Evolutionary conservation across 2,888 invertebrate species (phyloP), one percentile per base, ranked within the genome.

Genomic region (Cerastis rubricosa): DNA sequence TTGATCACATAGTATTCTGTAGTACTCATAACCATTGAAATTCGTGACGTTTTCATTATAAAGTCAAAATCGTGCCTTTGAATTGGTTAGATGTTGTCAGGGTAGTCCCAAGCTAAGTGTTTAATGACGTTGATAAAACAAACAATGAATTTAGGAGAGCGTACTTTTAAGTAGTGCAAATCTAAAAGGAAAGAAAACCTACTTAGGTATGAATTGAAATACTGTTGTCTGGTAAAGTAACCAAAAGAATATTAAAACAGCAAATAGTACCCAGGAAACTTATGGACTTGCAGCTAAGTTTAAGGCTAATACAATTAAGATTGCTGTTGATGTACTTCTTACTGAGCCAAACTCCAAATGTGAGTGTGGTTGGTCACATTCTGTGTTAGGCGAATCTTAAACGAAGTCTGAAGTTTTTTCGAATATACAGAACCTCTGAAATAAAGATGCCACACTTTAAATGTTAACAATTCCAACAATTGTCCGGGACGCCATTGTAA

Each of bases 401-500:
- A n/a, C 11, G 5, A 54, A 11, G 51, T 54, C 11, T n/a, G 22
- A n/a, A 5, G n/a, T 0, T 35, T 25, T 49, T 59, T 14, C 6
- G 1, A 19, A 2, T 35, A 64, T 75, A 83, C 86, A 59, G 77
- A 86, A 88, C 81, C 76, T 45, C n/a, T 4, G 40, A 17, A 54
- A 61, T 57, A 75, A 78, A 67, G 17, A 29, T 61, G 29, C 12
- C 29, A 54, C 45, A 49, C 80, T 68, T 47, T 11, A 54, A 84
- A 86, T 66, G 35, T 49, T 64, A 65, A 78, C 76, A 80, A 86
- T 88, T 86, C 68, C 51, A 83, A 76, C 87, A 86, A 87, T 88
- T 85, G 80, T 70, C 78, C 73, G 14, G 77, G 70, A 64, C 65
- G 74, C 82, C 73, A 80, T 88, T 86, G 79, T 81, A 29, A 47